phyloP scores from a whole-genome alignment of 2,113 vertebrate genomes.

The Saimiri boliviensis region DNA sequence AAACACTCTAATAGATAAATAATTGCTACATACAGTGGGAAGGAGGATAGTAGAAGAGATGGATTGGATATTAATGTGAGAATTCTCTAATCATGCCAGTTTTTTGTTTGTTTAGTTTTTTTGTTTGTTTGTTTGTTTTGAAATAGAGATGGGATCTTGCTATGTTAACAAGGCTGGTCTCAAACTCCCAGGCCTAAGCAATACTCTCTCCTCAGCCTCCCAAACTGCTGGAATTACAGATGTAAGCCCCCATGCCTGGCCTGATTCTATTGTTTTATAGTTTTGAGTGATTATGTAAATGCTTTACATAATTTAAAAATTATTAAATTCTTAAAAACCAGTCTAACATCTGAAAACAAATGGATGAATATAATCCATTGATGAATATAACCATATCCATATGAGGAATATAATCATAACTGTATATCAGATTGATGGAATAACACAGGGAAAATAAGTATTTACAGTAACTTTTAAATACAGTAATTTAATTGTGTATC shows the following conservation, averaged over 20 bases:
- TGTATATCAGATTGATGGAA: background rate
- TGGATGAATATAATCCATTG: background rate
- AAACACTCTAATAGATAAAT: background rate
- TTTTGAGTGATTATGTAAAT: background rate
- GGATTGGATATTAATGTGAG: background rate
- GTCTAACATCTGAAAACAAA: conserved; percentile 39
- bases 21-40: background rate
- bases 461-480: background rate
- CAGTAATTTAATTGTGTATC: background rate
- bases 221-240: no score
- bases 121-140: no score
- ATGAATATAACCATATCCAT: background rate
- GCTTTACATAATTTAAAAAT: background rate
- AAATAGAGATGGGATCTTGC: no score
- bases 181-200: no score
- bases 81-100: background rate
- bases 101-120: no score
- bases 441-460: background rate
- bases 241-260: no score
- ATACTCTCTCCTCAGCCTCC: no score
- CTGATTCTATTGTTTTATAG: background rate
- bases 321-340: background rate
- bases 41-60: background rate
- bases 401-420: background rate
- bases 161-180: no score